Conservation (phyloP, 2,797 vertebrate genomes). For the Cheirogaleus major region DNA sequence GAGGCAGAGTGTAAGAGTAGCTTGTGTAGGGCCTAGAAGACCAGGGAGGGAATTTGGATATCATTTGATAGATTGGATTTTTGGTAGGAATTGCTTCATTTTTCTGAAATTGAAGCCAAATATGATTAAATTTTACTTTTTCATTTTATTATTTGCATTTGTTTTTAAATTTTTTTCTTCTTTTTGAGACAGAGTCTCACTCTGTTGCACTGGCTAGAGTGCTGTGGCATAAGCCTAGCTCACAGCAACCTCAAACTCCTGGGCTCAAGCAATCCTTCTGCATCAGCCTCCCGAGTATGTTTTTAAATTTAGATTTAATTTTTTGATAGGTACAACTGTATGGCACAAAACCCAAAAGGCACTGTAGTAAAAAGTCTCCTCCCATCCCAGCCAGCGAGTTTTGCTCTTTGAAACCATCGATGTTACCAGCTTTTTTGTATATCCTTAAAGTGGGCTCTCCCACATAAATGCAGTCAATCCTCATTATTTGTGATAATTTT, state of each 20-base stretch:
- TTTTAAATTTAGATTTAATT: not conserved
- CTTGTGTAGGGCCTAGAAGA: too few species aligned
- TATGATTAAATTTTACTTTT: not conserved
- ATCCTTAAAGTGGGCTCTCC: not conserved
- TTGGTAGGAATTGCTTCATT: not conserved
- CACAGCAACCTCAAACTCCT: too few species aligned
- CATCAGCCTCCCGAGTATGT: too few species aligned
- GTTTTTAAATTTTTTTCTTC: not conserved
- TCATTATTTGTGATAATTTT: not conserved
- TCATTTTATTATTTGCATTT: not conserved
- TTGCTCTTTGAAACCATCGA: not conserved
- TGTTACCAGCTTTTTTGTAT: not conserved
- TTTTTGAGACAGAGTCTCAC: too few species aligned
- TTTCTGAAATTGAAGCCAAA: not conserved
- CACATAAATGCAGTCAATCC: not conserved
- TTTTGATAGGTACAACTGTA: not conserved
- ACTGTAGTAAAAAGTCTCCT: not conserved
- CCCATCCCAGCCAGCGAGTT: not conserved
- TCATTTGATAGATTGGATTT: not conserved
- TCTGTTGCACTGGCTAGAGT: too few species aligned
- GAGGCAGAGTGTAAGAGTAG: rapidly evolving
- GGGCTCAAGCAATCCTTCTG: too few species aligned
- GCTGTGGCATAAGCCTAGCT: too few species aligned
- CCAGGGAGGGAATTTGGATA: not conserved
- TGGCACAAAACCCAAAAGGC: not conserved